Evolutionary conservation across 2,888 invertebrate species (phyloP).

Genomic region (Heliconius hortense): DNA sequence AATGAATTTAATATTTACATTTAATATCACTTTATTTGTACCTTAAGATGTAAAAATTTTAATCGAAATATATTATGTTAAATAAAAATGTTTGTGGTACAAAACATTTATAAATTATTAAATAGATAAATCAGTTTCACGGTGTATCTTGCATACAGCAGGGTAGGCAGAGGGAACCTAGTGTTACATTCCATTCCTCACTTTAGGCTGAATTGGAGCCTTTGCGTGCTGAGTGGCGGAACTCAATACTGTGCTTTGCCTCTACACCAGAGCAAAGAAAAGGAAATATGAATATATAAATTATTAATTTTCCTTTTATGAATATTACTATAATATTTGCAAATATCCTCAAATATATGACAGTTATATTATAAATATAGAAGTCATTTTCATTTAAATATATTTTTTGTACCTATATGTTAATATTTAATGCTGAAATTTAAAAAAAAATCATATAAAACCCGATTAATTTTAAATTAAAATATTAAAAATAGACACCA

Average conservation of each 20-base stretch:
- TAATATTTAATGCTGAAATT: neutral
- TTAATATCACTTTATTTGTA: constrained; percentile 1
- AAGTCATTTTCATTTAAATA: neutral
- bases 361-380: neutral
- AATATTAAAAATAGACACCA: neutral
- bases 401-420: neutral
- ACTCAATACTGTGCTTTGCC: no score
- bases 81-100: no score
- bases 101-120: no score
- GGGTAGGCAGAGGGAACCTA: no score
- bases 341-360: neutral
- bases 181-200: no score
- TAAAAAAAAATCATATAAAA: no score
- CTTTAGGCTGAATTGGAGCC: no score
- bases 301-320: neutral
- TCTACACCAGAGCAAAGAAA: no score
- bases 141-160: no score
- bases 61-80: neutral
- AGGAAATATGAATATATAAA: no score
- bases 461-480: neutral
- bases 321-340: neutral
- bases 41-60: neutral
- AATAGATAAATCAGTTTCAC: no score
- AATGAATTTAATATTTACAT: neutral
- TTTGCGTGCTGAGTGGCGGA: no score